Evolutionary conservation across 2,113 vertebrate species (phyloP), one percentile per base, ranked within the genome.

Genomic region (Seriola quinqueradiata): DNA sequence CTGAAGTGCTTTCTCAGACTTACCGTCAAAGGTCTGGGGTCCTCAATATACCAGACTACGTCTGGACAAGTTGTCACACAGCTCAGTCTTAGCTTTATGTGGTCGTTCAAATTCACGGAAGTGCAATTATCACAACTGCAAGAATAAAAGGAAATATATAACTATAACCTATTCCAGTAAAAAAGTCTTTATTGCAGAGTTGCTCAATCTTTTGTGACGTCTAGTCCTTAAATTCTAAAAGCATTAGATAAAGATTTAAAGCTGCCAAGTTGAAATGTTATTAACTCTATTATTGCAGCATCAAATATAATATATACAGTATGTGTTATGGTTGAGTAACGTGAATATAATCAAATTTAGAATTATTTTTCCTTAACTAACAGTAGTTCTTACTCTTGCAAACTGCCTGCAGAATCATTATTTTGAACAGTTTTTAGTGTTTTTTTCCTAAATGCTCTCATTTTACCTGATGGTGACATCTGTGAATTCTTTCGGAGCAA

Each of bases 41-140:
- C 91, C 64, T 95, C 92, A 57, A 93, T 86, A 73, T 84, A 91
- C 95, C 95, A 96, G 65, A 92, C 84, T 3, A 95, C 89, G 8
- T 89, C 83, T 50, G 92, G 90, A 74, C 95, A 96, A 55, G 79
- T 86, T 12, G 25, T 69, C 13, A 4, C 44, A 90, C 95, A 95
- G 14, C 25, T 50, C 69, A 95, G 88, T 48, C 63, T 92, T 9
- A 96, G 64, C 3, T 81, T 86, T n/a, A 94, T 76, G 4, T 74
- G 8, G 4, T 88, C 21, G 1, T 55, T 83, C 16, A 84, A 59
- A 42, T 91, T 83, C 23, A 92, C 38, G 0, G 77, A 84, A 74
- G 55, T 36, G 58, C 94, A 95, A 61, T 90, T 77, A 19, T 91
- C 85, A 83, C 94, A 95, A 46, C 92, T 94, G 76, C 36, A 92